Conservation (phyloP, 2,113 vertebrate species). For the Cololabis saira region DNA sequence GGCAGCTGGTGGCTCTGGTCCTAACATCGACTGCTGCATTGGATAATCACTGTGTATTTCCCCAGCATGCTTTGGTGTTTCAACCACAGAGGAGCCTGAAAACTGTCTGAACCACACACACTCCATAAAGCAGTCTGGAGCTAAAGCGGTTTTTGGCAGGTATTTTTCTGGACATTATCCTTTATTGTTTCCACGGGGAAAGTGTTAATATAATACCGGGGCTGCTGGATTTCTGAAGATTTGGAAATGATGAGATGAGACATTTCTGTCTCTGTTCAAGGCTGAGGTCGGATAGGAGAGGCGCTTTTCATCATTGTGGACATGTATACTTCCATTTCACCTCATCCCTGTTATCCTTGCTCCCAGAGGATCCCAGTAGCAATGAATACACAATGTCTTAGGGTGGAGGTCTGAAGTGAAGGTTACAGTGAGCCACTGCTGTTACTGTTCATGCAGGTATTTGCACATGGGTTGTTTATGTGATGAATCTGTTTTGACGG, state of each 20-base stretch:
- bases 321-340: background rate
- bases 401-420: conserved; percentile 35
- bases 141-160: background rate
- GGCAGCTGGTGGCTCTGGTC: background rate
- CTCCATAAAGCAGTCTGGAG: background rate
- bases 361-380: conserved; percentile 9
- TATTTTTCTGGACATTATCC: no score
- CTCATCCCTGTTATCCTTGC: conserved; percentile 3
- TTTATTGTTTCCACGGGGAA: no score
- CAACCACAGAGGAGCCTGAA: background rate
- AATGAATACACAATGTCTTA: conserved; percentile 11
- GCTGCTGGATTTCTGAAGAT: no score
- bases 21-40: background rate
- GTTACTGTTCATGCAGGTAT: conserved; percentile 21
- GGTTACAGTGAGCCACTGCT: conserved; percentile 26
- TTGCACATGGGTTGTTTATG: conserved; percentile 9
- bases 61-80: background rate
- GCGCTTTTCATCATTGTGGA: conserved; percentile 11
- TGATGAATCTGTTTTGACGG: conserved; percentile 39
- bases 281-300: conserved; percentile 1
- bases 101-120: background rate
- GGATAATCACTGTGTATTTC: background rate
- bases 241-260: no score
- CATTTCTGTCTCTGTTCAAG: background rate
- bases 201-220: no score